Evolutionary conservation across 1,140 invertebrate species (phyloP).

Genomic region (Brachionus plicatilis): DNA sequence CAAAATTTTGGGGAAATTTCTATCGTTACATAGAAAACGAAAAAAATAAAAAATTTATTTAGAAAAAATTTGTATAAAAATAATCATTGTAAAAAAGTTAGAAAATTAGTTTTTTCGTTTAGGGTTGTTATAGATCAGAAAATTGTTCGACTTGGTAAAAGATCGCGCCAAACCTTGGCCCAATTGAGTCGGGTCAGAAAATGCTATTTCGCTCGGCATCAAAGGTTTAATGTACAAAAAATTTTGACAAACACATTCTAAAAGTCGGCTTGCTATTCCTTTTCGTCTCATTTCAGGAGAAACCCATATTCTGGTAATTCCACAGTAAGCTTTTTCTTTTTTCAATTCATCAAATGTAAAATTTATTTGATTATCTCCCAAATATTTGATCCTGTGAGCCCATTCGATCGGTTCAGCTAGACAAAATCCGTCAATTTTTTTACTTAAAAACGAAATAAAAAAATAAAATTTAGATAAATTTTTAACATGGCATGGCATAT

Average conservation of each 20-base stretch:
- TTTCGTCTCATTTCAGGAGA: conserved; percentile 9
- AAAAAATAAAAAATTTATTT: not conserved
- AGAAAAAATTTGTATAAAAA: not conserved
- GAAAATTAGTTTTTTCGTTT: not conserved
- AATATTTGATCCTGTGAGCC: not conserved
- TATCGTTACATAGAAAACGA: conserved; percentile 1
- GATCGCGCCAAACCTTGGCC: not conserved
- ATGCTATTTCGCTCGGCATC: not conserved
- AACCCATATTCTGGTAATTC: conserved; percentile 19
- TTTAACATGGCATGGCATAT: not conserved
- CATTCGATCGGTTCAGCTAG: not conserved
- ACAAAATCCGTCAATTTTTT: conserved; percentile 28
- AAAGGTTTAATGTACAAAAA: conserved; percentile 8
- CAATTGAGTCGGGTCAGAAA: not conserved
- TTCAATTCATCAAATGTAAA: conserved; percentile 8
- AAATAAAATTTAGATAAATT: conserved; percentile 33
- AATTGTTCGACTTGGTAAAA: not conserved
- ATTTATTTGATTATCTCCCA: not conserved
- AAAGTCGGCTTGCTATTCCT: not conserved
- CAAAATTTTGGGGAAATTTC: not conserved
- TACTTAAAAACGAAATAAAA: not conserved
- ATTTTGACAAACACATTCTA: conserved; percentile 26
- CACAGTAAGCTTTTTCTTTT: not conserved
- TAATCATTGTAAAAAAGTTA: not conserved
- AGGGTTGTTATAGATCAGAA: conserved; percentile 18